Evolutionary conservation across 2,797 vertebrate genomes (phyloP).

Genomic region (Anguilla megastoma): DNA sequence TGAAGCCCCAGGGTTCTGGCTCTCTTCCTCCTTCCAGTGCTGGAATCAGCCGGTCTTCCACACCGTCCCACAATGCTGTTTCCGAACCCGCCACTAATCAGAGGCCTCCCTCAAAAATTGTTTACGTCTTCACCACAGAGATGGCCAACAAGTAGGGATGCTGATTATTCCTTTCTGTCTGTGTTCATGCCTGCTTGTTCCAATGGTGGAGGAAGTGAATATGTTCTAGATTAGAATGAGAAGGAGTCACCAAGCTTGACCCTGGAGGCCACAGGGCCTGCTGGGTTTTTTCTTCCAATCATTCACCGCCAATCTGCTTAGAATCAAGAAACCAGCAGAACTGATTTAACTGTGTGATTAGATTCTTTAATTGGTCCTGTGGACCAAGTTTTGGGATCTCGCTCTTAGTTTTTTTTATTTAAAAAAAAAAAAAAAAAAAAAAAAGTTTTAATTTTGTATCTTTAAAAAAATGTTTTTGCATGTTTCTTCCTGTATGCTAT

Average conservation of each 20-base stretch:
- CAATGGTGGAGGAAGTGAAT: background rate
- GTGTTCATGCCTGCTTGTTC: background rate
- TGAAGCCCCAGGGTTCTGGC: slow-evolving; percentile 91
- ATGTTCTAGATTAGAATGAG: background rate
- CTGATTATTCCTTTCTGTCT: background rate
- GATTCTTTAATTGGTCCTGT: background rate
- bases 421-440: no score
- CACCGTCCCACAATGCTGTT: slow-evolving; percentile 86
- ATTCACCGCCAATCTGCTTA: background rate
- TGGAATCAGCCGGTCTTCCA: slow-evolving; percentile 89
- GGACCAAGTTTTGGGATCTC: no score
- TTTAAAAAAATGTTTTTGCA: no score
- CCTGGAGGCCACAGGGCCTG: background rate
- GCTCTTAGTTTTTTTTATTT: no score
- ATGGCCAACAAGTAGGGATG: slow-evolving; percentile 97
- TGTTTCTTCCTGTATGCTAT: no score
- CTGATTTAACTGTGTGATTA: background rate
- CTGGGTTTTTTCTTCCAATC: background rate
- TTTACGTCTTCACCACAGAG: slow-evolving; percentile 98
- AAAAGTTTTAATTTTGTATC: no score
- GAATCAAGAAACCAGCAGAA: background rate
- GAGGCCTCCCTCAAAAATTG: slow-evolving; percentile 92
- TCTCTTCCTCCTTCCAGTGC: slow-evolving; percentile 89
- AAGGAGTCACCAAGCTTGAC: background rate
- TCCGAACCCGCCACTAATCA: slow-evolving; percentile 84